phyloP scores from a whole-genome alignment of 64 coral and sea anemone species.

The Montipora foliosa region DNA sequence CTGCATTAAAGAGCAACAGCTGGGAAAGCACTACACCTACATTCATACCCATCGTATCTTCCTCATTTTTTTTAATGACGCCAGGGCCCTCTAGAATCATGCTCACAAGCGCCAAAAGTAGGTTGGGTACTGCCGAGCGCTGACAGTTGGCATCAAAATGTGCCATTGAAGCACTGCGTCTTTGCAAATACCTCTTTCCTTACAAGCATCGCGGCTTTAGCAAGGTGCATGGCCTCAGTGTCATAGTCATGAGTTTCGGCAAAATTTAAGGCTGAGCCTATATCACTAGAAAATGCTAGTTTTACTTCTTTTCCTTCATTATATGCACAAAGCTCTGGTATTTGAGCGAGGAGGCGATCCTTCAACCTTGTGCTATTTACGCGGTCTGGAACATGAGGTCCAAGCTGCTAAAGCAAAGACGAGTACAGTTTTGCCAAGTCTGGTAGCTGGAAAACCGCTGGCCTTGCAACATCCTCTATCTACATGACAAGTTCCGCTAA shows the following conservation, averaged over 20 bases:
- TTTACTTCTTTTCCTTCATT: background rate
- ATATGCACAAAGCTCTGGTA: background rate
- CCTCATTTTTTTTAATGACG: too few species aligned
- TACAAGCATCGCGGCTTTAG: slow-evolving; percentile 25
- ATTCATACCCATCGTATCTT: background rate
- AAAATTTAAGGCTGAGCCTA: background rate
- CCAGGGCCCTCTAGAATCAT: too few species aligned
- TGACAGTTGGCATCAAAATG: slow-evolving; percentile 16
- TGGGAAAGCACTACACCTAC: slow-evolving; percentile 11
- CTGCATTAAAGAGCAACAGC: slow-evolving; percentile 20
- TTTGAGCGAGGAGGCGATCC: background rate
- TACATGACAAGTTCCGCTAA: slow-evolving; percentile 49
- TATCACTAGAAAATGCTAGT: background rate
- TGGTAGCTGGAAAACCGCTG: slow-evolving; percentile 7
- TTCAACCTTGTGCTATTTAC: background rate
- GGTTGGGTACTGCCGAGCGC: slow-evolving; percentile 20
- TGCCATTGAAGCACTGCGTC: slow-evolving; percentile 24
- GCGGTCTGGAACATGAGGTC: too few species aligned
- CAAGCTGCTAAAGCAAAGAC: too few species aligned
- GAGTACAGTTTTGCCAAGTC: too few species aligned
- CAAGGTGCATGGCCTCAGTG: background rate
- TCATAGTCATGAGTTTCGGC: background rate
- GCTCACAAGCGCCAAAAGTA: background rate
- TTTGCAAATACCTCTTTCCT: background rate
- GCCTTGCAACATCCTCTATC: slow-evolving; percentile 36